Evolutionary conservation across 2,888 invertebrate species (phyloP).

Genomic region (Eurytoma adleriae): DNA sequence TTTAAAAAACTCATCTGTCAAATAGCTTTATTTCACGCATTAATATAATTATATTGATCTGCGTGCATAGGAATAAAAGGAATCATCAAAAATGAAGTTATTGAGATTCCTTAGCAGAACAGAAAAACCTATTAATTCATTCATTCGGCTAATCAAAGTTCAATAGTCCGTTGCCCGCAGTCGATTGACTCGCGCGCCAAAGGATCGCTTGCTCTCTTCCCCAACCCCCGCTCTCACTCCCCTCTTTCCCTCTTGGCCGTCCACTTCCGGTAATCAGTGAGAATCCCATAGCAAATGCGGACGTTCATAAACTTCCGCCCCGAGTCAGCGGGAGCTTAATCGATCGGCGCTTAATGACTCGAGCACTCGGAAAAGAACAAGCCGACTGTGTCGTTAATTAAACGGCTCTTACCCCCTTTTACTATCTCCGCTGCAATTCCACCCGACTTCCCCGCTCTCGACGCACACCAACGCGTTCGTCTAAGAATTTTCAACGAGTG

Average conservation of each 20-base stretch:
- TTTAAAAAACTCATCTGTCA: too few relatives aligned
- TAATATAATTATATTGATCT: too few relatives aligned
- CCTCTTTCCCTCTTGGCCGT: background rate
- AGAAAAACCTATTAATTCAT: constrained; percentile 40
- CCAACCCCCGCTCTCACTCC: background rate
- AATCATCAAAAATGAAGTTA: constrained; percentile 1
- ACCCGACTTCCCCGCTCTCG: background rate
- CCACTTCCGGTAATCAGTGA: constrained; percentile 41
- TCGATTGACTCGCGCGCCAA: constrained; percentile 48
- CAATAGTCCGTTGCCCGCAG: constrained; percentile 45
- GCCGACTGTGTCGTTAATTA: constrained; percentile 53
- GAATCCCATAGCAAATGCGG: constrained; percentile 51
- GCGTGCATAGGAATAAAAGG: too few relatives aligned
- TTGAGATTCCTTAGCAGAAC: constrained; percentile 9
- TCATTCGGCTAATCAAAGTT: constrained; percentile 51
- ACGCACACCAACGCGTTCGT: background rate
- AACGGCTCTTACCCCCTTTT: constrained; percentile 45
- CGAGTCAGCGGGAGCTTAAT: constrained; percentile 62
- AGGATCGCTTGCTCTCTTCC: constrained; percentile 13
- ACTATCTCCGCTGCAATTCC: constrained; percentile 8
- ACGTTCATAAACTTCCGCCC: constrained; percentile 60
- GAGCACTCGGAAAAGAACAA: constrained; percentile 57
- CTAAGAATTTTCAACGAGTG: background rate
- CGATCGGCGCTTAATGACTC: constrained; percentile 66
- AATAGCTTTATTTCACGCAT: too few relatives aligned